phyloP scores from a whole-genome alignment of 2,888 invertebrate species.

The Polyommatus iphigenia region DNA sequence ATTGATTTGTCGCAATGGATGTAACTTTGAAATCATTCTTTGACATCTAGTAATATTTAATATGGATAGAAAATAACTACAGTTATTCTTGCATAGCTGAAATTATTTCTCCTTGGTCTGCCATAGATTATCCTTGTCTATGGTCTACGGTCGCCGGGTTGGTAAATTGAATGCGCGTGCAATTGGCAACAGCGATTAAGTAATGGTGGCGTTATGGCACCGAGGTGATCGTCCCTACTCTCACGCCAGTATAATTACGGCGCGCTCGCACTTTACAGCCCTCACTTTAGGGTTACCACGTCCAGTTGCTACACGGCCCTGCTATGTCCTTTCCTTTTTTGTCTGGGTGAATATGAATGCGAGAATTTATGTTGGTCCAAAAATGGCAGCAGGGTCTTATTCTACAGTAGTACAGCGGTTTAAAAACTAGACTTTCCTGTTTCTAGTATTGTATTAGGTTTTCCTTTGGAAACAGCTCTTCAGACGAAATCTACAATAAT shows the following conservation, averaged over 20 bases:
- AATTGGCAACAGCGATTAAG: slow-evolving; percentile 55
- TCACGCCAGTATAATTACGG: slow-evolving; percentile 62
- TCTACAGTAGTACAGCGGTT: not conserved
- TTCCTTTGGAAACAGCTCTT: not conserved
- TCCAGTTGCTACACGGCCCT: not conserved
- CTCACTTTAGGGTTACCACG: not conserved
- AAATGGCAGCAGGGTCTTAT: not conserved
- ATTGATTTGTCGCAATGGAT: not conserved
- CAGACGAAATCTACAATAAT: not conserved
- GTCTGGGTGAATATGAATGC: not conserved
- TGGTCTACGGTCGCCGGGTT: slow-evolving; percentile 30
- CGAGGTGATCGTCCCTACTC: slow-evolving; percentile 69
- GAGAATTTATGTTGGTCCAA: not conserved
- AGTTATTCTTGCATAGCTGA: not conserved
- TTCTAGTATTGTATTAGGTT: not conserved
- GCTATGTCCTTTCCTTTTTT: not conserved
- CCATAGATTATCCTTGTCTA: not conserved
- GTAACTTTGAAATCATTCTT: not conserved
- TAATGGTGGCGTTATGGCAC: slow-evolving; percentile 52
- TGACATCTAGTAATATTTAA: not conserved
- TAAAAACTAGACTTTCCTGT: not conserved
- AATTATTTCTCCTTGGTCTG: not conserved
- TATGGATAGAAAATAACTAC: not conserved
- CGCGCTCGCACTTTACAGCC: slow-evolving; percentile 39
- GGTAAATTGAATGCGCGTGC: slow-evolving; percentile 42